Conservation (phyloP, 1,140 invertebrate species). For the Oryctes rhinoceros region DNA sequence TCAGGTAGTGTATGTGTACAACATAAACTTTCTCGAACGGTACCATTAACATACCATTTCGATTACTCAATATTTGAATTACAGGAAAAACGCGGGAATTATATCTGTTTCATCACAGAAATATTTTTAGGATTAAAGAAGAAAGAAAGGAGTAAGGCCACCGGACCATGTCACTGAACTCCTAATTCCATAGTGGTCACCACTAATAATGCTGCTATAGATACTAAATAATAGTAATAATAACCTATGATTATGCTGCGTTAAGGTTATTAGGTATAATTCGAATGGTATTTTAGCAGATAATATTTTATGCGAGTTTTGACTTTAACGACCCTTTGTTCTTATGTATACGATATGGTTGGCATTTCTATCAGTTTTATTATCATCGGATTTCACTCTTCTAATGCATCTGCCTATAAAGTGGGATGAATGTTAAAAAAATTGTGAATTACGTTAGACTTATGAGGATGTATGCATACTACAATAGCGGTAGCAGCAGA, state of each 20-base stretch:
- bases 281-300: background rate
- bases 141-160: background rate
- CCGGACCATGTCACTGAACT: background rate
- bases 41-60: conserved; percentile 28
- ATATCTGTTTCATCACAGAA: conserved; percentile 24
- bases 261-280: background rate
- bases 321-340: conserved; percentile 8
- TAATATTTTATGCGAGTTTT: conserved; percentile 16
- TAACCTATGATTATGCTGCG: background rate
- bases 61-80: conserved; percentile 36
- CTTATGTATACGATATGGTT: background rate
- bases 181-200: background rate
- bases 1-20: conserved; percentile 14
- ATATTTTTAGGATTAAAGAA: conserved; percentile 11
- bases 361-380: background rate
- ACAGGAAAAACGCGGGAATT: conserved; percentile 26
- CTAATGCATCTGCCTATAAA: too few species aligned
- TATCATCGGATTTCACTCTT: background rate
- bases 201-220: background rate
- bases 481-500: too few species aligned
- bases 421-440: too few species aligned
- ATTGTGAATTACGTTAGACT: too few species aligned
- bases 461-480: too few species aligned
- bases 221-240: conserved; percentile 19
- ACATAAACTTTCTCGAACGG: conserved; percentile 29